Conservation (phyloP, 2,888 invertebrate genomes). For the Erynnis tages region DNA sequence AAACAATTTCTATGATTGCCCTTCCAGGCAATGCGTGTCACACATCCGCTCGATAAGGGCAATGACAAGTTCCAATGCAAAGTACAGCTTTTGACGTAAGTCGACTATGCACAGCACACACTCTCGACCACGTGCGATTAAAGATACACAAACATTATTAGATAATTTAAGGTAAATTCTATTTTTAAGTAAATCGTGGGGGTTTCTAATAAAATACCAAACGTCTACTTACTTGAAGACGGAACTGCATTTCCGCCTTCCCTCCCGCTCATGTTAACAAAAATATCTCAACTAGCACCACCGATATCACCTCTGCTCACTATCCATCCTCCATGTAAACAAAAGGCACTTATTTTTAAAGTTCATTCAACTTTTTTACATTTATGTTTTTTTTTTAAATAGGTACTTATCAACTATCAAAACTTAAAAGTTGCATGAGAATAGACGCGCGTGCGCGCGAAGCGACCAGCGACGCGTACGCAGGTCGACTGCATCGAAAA, state of each 20-base stretch:
- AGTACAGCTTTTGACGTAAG: conserved; percentile 46
- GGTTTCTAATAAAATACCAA: conserved; percentile 42
- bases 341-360: conserved; percentile 58
- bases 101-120: conserved; percentile 39
- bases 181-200: conserved; percentile 8
- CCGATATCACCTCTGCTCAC: conserved; percentile 71
- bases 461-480: conserved; percentile 74
- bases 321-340: conserved; percentile 65
- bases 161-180: conserved; percentile 29
- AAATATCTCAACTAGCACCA: conserved; percentile 65
- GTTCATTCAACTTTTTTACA: conserved; percentile 50
- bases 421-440: conserved; percentile 62
- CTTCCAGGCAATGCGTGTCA: conserved; percentile 59
- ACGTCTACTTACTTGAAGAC: conserved; percentile 73
- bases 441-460: conserved; percentile 70
- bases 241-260: conserved; percentile 80
- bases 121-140: conserved; percentile 43
- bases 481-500: conserved; percentile 78
- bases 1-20: conserved; percentile 69
- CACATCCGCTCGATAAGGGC: conserved; percentile 71
- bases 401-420: conserved; percentile 61
- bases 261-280: conserved; percentile 77
- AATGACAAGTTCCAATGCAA: conserved; percentile 52
- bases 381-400: conserved; percentile 49
- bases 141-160: conserved; percentile 35